Evolutionary conservation across 2,888 invertebrate species (phyloP).

Genomic region (Syritta pipiens): DNA sequence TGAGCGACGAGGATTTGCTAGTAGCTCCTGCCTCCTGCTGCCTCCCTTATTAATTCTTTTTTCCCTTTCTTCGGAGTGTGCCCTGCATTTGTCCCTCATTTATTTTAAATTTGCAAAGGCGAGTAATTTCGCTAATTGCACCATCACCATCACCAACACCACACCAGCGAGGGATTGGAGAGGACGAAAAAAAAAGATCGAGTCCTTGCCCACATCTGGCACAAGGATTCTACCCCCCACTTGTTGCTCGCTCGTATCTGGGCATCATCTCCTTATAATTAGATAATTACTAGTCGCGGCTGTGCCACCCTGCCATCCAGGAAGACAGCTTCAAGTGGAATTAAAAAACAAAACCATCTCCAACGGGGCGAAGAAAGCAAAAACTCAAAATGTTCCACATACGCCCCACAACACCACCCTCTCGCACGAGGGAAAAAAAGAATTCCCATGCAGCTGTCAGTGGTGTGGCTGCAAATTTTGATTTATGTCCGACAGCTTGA

Average conservation of each 20-base stretch:
- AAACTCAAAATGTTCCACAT: not conserved
- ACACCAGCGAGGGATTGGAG: not conserved
- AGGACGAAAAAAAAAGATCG: not conserved
- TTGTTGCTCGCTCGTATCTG: slow-evolving; percentile 60
- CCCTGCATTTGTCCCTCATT: slow-evolving; percentile 62
- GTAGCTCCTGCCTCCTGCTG: not conserved
- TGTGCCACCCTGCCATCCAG: not conserved
- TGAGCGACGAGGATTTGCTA: slow-evolving; percentile 52
- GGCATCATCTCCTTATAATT: slow-evolving; percentile 47
- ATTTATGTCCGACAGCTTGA: slow-evolving; percentile 12
- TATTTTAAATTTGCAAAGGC: slow-evolving; percentile 59
- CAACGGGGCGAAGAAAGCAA: no score
- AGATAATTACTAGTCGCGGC: slow-evolving; percentile 36
- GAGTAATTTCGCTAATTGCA: slow-evolving; percentile 66
- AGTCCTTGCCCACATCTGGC: slow-evolving; percentile 8
- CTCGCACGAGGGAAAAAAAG: no score
- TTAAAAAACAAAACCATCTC: slow-evolving; percentile 11
- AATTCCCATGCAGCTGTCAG: not conserved
- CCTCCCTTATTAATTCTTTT: slow-evolving; percentile 42
- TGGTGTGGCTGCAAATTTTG: not conserved
- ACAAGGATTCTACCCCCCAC: slow-evolving; percentile 20
- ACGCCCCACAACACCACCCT: not conserved
- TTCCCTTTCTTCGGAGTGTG: slow-evolving; percentile 1
- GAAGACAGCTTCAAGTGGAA: slow-evolving; percentile 16
- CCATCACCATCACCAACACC: not conserved